Percentiles rank a stretch among this genome's conserved stretches.
phyloP scores from a whole-genome alignment of 1,140 invertebrate species.

The Yoshiicerus persimilis region DNA sequence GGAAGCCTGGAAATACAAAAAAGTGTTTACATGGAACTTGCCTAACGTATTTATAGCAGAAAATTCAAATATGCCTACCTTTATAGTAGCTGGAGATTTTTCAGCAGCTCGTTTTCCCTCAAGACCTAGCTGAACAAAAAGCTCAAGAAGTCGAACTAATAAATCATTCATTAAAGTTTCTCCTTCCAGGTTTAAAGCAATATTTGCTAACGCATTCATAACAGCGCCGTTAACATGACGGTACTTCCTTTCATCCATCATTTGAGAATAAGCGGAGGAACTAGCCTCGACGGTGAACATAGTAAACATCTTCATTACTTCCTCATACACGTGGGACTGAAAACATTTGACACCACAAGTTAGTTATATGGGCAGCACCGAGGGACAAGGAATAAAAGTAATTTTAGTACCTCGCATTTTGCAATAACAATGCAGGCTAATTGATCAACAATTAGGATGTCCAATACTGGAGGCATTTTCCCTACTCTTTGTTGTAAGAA shows the following conservation, averaged over 20 bases:
- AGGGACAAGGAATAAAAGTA: not conserved
- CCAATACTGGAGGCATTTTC: slow-evolving; percentile 75
- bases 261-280: slow-evolving; percentile 76
- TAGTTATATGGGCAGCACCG: not conserved
- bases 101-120: slow-evolving; percentile 93
- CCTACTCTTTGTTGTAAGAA: slow-evolving; percentile 97
- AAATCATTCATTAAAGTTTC: slow-evolving; percentile 84
- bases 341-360: slow-evolving; percentile 40
- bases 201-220: slow-evolving; percentile 90
- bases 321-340: slow-evolving; percentile 77
- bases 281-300: slow-evolving; percentile 91
- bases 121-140: slow-evolving; percentile 95
- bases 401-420: slow-evolving; percentile 67
- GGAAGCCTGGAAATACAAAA: slow-evolving; percentile 65
- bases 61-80: slow-evolving; percentile 58
- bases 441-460: slow-evolving; percentile 94
- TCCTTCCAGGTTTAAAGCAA: slow-evolving; percentile 88
- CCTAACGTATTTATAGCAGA: slow-evolving; percentile 49
- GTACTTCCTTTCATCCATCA: slow-evolving; percentile 56
- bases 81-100: slow-evolving; percentile 69
- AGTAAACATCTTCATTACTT: slow-evolving; percentile 97
- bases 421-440: slow-evolving; percentile 96
- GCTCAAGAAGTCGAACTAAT: slow-evolving; percentile 81
- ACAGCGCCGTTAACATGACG: slow-evolving; percentile 91
- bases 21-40: too few relatives aligned